These are phyloP conservation scores for Camponotus pennsylvanicus DNA, from an alignment of 1,140 invertebrate species.

Conservation along the genomic window DNA sequence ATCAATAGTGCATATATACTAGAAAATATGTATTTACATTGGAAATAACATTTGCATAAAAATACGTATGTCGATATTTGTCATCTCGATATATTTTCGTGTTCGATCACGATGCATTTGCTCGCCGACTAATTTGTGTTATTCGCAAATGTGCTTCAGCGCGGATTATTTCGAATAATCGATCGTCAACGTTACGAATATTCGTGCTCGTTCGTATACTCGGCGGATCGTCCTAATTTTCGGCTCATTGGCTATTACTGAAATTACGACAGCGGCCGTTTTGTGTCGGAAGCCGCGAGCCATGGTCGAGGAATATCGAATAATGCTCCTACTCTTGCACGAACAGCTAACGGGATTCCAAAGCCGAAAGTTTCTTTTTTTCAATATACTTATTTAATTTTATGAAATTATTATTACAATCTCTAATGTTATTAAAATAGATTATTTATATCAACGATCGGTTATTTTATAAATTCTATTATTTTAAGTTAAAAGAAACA, in stretches of 20 bases:
- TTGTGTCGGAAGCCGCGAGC: conserved; percentile 26
- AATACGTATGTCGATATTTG: background rate
- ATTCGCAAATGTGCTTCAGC: conserved; percentile 23
- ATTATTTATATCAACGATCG: background rate
- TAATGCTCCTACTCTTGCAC: background rate
- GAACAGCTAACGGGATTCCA: background rate
- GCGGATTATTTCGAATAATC: conserved; percentile 47
- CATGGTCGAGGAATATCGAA: conserved; percentile 21
- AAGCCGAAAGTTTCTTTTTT: background rate
- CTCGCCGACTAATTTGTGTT: background rate
- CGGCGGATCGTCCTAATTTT: conserved; percentile 41
- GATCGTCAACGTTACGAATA: conserved; percentile 39
- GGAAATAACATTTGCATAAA: background rate
- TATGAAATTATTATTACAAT: background rate
- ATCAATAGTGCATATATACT: background rate
- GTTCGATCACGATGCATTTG: background rate
- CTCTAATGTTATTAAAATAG: background rate
- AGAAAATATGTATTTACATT: conserved; percentile 14
- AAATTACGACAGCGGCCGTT: conserved; percentile 37
- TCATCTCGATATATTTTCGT: conserved; percentile 6
- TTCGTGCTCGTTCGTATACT: conserved; percentile 14
- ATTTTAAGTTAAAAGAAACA: background rate
- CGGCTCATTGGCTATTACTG: conserved; percentile 57
- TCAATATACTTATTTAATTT: background rate
- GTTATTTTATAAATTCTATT: background rate